phyloP scores from a whole-genome alignment of 1,140 invertebrate species.

The Halyomorpha halys region DNA sequence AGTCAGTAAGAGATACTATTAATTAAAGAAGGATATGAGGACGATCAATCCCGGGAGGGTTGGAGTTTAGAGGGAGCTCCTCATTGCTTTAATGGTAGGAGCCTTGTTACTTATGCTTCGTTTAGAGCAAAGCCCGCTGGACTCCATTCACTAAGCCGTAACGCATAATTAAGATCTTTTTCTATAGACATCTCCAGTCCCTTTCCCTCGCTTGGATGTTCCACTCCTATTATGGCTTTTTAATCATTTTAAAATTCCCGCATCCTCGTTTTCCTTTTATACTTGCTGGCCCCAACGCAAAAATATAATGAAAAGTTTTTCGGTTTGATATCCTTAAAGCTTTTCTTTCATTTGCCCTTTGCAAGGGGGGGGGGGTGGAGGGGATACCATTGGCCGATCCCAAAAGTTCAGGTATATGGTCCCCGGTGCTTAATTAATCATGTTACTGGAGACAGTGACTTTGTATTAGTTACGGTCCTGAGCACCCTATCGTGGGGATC shows the following conservation, averaged over 20 bases:
- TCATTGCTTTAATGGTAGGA: constrained; percentile 16
- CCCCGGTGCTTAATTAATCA: no score
- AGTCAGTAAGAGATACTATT: not conserved
- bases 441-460: no score
- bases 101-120: constrained; percentile 16
- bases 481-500: no score
- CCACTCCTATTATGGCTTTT: constrained; percentile 15
- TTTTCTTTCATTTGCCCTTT: constrained; percentile 6
- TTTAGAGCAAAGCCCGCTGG: constrained; percentile 8
- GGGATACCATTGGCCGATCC: no score
- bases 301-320: constrained; percentile 19
- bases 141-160: constrained; percentile 9
- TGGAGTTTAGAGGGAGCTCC: not conserved
- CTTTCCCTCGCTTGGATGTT: constrained; percentile 13
- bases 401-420: no score
- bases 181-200: constrained; percentile 17
- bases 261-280: constrained; percentile 17
- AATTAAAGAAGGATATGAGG: constrained; percentile 11
- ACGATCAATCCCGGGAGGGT: not conserved
- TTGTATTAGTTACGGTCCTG: no score
- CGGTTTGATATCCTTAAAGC: constrained; percentile 6
- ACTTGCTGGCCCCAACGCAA: constrained; percentile 4
- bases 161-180: constrained; percentile 18
- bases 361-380: no score
- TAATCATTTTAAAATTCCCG: constrained; percentile 18